These are phyloP conservation scores for Hydrophis major DNA, from an alignment of 2,797 vertebrate species.

Conservation along the genomic window DNA sequence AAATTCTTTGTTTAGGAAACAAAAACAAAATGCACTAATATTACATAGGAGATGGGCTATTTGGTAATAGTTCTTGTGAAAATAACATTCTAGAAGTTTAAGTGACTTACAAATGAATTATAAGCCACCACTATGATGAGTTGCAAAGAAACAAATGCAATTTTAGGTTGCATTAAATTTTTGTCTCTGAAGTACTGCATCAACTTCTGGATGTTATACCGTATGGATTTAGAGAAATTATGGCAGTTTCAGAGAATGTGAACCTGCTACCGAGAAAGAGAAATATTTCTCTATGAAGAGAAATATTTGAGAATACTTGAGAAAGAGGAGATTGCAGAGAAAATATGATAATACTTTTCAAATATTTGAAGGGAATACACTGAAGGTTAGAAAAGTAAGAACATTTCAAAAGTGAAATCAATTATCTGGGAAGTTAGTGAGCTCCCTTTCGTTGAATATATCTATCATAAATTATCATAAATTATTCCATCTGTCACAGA, in stretches of 20 bases:
- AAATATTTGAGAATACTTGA: not conserved
- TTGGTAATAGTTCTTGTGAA: not conserved
- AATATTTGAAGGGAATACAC: not conserved
- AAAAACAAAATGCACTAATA: not conserved
- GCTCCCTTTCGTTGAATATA: not conserved
- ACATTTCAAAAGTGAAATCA: not conserved
- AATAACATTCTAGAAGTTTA: not conserved
- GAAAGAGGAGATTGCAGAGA: not conserved
- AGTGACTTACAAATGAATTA: not conserved
- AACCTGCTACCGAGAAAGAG: not conserved
- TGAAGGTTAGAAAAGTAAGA: not conserved
- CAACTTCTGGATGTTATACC: not conserved
- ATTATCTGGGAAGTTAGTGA: not conserved
- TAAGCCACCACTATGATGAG: not conserved
- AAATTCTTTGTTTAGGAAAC: not conserved
- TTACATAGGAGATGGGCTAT: not conserved
- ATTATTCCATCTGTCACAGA: not conserved
- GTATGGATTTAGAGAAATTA: not conserved
- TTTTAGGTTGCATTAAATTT: not conserved
- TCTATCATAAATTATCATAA: not conserved
- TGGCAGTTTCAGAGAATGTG: not conserved
- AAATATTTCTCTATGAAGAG: not conserved
- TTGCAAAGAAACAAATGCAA: not conserved
- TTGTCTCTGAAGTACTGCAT: not conserved
- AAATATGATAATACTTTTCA: not conserved